Percentiles rank a stretch among this genome's conserved stretches.
Evolutionary conservation across 2,113 vertebrate genomes (phyloP).

Genomic region (Caranx melampygus): DNA sequence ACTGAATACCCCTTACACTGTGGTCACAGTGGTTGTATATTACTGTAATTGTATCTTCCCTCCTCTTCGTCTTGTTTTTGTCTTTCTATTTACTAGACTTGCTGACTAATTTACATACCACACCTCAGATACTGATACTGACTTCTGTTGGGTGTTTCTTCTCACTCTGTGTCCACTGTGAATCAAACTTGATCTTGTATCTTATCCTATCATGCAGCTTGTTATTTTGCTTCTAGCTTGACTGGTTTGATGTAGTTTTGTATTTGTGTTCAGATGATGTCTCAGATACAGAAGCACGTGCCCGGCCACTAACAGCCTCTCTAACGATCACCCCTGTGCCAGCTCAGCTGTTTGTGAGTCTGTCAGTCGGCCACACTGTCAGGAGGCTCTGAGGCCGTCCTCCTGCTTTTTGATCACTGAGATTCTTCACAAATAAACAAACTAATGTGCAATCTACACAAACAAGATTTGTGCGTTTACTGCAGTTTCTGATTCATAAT

Average conservation of each 20-base stretch:
- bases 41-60: too few relatives aligned
- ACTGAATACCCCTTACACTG: too few relatives aligned
- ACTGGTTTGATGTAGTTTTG: conserved; percentile 3
- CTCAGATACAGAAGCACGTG: conserved; percentile 30
- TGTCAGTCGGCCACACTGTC: conserved; percentile 53
- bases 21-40: too few relatives aligned
- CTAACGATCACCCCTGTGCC: conserved; percentile 50
- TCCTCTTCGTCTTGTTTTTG: too few relatives aligned
- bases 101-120: too few relatives aligned
- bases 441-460: conserved; percentile 73
- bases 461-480: conserved; percentile 76
- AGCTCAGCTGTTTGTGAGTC: conserved; percentile 60
- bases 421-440: conserved; percentile 41
- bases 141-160: too few relatives aligned
- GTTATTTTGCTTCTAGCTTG: conserved; percentile 4
- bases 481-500: conserved; percentile 80
- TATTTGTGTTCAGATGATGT: conserved; percentile 30
- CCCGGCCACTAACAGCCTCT: conserved; percentile 55
- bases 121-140: too few relatives aligned
- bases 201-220: neutral
- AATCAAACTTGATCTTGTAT: too few relatives aligned
- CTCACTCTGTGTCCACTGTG: too few relatives aligned
- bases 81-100: too few relatives aligned
- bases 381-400: conserved; percentile 30
- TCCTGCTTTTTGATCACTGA: conserved; percentile 54